Conservation (phyloP, 2,888 invertebrate genomes). For the Ophion obscuratus region DNA sequence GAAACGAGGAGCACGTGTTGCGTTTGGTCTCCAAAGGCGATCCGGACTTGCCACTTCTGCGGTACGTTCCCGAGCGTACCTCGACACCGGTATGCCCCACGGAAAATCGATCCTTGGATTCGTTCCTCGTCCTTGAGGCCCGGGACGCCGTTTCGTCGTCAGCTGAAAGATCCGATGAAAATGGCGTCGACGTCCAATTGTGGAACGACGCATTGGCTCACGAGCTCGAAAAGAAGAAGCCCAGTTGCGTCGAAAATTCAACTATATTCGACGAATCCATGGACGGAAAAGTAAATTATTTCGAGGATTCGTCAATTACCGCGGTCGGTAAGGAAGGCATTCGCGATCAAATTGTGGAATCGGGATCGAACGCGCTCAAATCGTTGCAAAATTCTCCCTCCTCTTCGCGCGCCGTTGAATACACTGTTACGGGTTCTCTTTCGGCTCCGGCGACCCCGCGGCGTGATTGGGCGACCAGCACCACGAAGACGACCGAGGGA, state of each 20-base stretch:
- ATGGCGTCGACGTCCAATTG: constrained; percentile 74
- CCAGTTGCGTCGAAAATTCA: constrained; percentile 68
- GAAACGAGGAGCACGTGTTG: constrained; percentile 72
- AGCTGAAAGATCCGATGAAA: constrained; percentile 37
- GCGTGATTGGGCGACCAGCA: not conserved
- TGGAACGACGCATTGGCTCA: constrained; percentile 80
- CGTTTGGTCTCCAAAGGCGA: constrained; percentile 75
- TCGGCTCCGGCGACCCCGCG: constrained; percentile 50
- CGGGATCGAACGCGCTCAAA: constrained; percentile 40
- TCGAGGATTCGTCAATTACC: constrained; percentile 4
- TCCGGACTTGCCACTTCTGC: constrained; percentile 73
- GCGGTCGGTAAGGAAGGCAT: constrained; percentile 67
- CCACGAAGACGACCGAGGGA: not conserved
- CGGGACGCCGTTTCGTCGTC: constrained; percentile 28
- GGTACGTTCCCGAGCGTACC: constrained; percentile 73
- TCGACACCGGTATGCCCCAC: constrained; percentile 42
- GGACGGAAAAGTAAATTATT: constrained; percentile 34
- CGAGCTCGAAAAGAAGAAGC: constrained; percentile 76
- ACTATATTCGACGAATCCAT: constrained; percentile 64
- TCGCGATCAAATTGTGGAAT: constrained; percentile 52
- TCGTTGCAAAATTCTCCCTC: constrained; percentile 20
- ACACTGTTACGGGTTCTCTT: not conserved
- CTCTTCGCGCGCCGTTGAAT: not conserved
- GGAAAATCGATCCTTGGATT: constrained; percentile 6
- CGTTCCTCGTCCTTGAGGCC: constrained; percentile 14